A percentile compares a stretch with the other conserved stretches of the same genome.
These are phyloP conservation scores for Lasiommata megera DNA, from an alignment of 2,888 invertebrate genomes.

Conservation along the genomic window DNA sequence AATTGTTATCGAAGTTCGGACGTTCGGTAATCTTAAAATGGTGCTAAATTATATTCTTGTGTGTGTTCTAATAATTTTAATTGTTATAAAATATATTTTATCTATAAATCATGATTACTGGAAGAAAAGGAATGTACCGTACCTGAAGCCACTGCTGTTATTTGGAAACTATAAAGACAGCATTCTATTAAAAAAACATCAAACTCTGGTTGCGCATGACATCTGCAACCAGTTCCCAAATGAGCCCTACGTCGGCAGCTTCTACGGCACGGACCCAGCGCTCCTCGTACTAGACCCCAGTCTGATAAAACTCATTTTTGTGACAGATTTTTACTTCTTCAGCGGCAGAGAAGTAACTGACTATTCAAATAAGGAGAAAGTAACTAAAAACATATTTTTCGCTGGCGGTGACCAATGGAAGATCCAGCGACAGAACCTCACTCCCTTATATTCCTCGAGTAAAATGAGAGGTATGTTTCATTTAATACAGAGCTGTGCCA, in stretches of 20 bases:
- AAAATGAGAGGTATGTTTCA: conserved; percentile 67
- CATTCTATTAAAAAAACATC: conserved; percentile 44
- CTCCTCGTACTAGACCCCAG: conserved; percentile 56
- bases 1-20: no score
- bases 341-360: conserved; percentile 50
- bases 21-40: no score
- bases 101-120: conserved; percentile 42
- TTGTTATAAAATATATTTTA: background rate
- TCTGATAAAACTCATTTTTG: conserved; percentile 50
- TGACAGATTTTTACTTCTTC: conserved; percentile 62
- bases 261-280: conserved; percentile 55
- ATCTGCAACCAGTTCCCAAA: conserved; percentile 50
- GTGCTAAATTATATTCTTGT: background rate
- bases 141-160: conserved; percentile 43
- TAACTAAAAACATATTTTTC: conserved; percentile 50
- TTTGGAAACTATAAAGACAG: conserved; percentile 55
- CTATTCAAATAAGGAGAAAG: conserved; percentile 45
- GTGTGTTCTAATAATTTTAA: background rate
- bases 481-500: conserved; percentile 48
- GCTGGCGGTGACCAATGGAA: conserved; percentile 58
- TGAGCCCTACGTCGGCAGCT: conserved; percentile 56
- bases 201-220: conserved; percentile 39
- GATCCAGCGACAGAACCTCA: conserved; percentile 54
- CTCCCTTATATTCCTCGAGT: conserved; percentile 55
- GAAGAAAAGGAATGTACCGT: conserved; percentile 50